Base-by-base conservation (phyloP, 64 coral and sea anemone species). In the Hydrozoanthus tunicans region DNA sequence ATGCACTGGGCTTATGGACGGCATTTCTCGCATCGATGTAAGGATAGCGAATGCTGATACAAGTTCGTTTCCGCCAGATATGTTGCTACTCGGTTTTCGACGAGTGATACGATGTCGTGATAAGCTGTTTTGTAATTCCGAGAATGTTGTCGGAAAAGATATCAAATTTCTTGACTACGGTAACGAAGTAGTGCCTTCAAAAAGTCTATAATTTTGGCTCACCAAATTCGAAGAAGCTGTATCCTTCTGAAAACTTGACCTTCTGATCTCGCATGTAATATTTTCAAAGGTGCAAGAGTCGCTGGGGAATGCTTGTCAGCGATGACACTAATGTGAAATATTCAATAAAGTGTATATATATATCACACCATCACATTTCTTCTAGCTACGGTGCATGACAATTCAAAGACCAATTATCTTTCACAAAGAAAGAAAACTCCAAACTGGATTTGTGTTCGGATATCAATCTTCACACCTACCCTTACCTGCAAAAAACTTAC, bases 151-250 rank as follows among this genome's bases (percentile, higher is more conserved):
- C 60, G n/a, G 3, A 51, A 5, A 79, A 88, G 68, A 88, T 58
- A 88, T 88, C 84, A 71, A 86, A 57, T 86, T 86, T 86, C 83
- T 86, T 58, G 20, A 11, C 52, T 73, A 9, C 7, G 81, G 62
- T 62, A 43, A 43, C 32, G 2, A 43, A 43, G 32, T 43, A 43
- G 32, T 43, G 32, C 32, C 32, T 76, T 76, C 32, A 53, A 76
- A 69, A 69, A 6, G 15, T 76, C 72, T 57, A 10, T 13, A 67
- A 86, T 52, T 20, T 70, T 13, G 51, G 51, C 52, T 70, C 23
- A 24, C 66, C 67, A 73, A 23, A 10, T 23, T 17, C 20, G 55
- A 55, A 86, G 54, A 70, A 64, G 14, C 17, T 55, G 53, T 70
- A 71, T 72, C 67, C 83, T 11, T 74, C 51, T 73, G 0, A n/a